Conservation (phyloP, 2,797 vertebrate species). For the Amphiprion clarkii region DNA sequence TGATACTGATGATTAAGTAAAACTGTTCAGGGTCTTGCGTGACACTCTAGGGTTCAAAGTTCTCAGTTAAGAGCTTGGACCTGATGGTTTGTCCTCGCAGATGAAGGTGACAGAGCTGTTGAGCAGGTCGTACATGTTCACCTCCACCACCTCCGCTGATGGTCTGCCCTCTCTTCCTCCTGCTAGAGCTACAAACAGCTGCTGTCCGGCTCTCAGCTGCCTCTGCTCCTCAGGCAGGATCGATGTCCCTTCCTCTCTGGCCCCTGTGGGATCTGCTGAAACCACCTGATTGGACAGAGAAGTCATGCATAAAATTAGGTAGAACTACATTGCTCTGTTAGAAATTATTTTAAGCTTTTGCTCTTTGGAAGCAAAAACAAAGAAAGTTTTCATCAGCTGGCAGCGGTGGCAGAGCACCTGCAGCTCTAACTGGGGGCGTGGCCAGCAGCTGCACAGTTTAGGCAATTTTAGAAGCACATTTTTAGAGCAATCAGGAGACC, state of each 20-base stretch:
- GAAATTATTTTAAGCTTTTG: too few relatives aligned
- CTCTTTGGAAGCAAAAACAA: too few relatives aligned
- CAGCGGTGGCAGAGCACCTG: too few relatives aligned
- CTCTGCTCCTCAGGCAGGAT: constrained; percentile 78
- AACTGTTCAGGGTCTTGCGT: not conserved
- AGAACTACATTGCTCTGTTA: not conserved
- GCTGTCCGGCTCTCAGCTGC: constrained; percentile 81
- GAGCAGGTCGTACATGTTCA: constrained; percentile 89
- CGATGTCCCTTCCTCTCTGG: constrained; percentile 44
- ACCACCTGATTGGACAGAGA: constrained; percentile 80
- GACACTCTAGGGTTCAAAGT: not conserved
- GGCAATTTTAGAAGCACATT: too few relatives aligned
- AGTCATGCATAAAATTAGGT: not conserved
- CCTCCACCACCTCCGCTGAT: constrained; percentile 85
- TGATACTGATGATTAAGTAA: not conserved
- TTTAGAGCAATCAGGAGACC: too few relatives aligned
- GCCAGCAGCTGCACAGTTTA: too few relatives aligned
- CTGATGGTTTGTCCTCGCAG: constrained; percentile 83
- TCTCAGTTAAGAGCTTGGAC: not conserved
- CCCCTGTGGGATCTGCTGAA: constrained; percentile 61
- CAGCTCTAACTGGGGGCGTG: too few relatives aligned
- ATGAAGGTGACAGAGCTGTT: constrained; percentile 88
- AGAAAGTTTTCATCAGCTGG: too few relatives aligned
- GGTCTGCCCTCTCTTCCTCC: constrained; percentile 72
- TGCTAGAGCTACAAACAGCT: constrained; percentile 86